A percentile compares a stretch with the other conserved stretches of the same genome.
Conservation (phyloP, 2,113 vertebrate genomes). For the Charadrius vociferus region DNA sequence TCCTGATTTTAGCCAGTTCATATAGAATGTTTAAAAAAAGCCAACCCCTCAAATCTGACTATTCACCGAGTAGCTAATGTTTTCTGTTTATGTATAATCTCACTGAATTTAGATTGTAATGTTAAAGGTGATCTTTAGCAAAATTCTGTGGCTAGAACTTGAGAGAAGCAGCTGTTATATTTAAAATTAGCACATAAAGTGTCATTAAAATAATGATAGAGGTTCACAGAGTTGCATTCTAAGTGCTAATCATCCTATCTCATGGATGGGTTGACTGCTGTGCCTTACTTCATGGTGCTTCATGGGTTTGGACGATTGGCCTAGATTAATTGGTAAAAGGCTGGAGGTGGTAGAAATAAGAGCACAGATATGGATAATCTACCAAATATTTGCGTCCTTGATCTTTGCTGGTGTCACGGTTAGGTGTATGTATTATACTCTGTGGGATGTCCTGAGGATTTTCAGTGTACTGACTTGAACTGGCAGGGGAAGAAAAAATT, state of each 20-base stretch:
- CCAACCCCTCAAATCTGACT: not conserved
- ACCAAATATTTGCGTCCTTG: slow-evolving; percentile 21
- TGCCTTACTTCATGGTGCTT: not conserved
- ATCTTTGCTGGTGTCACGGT: not conserved
- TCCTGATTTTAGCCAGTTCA: not conserved
- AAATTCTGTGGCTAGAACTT: slow-evolving; percentile 24
- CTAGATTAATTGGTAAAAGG: not conserved
- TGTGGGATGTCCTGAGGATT: not conserved
- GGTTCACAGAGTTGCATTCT: slow-evolving; percentile 7
- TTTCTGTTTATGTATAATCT: slow-evolving; percentile 21
- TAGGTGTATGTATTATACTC: not conserved
- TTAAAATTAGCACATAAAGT: slow-evolving; percentile 41
- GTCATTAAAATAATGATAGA: slow-evolving; percentile 33
- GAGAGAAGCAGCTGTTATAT: slow-evolving; percentile 36
- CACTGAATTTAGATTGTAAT: slow-evolving; percentile 40
- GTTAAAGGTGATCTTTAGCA: slow-evolving; percentile 49
- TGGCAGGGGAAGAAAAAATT: not conserved
- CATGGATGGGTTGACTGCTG: slow-evolving; percentile 20
- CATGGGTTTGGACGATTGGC: not conserved
- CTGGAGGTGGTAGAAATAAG: not conserved
- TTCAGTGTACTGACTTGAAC: not conserved
- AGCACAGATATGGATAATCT: not conserved
- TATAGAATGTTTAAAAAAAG: not conserved
- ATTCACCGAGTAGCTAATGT: not conserved
- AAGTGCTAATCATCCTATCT: not conserved